A percentile compares a stretch with the other conserved stretches of the same genome.
Conservation (phyloP, 2,797 vertebrate species). For the Clarias laeviceps region DNA sequence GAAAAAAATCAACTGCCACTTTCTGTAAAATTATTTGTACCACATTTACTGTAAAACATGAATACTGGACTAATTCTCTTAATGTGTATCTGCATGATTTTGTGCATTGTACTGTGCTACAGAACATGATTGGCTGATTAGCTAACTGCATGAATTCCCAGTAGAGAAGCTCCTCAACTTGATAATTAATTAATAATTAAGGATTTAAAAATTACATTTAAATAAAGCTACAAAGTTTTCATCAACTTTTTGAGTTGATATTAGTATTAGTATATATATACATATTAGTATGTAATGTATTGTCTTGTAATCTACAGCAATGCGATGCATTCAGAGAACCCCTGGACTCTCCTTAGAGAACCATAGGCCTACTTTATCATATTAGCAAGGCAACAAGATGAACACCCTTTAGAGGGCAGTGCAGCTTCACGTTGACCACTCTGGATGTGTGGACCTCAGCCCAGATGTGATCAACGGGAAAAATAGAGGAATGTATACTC, state of each 20-base stretch:
- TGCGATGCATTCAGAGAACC: not conserved
- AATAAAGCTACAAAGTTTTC: not conserved
- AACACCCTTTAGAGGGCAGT: constrained; percentile 73
- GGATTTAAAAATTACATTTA: not conserved
- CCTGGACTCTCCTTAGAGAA: not conserved
- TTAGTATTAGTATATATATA: no score
- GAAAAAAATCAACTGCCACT: not conserved
- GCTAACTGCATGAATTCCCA: no score
- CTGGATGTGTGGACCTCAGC: constrained; percentile 58
- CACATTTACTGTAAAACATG: not conserved
- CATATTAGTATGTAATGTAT: not conserved
- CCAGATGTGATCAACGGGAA: constrained; percentile 71
- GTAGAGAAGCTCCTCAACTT: no score
- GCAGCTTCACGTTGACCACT: constrained; percentile 65
- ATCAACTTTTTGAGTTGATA: not conserved
- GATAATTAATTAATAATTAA: not conserved
- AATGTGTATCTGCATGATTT: not conserved
- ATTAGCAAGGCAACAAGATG: constrained; percentile 45
- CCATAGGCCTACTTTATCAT: not conserved
- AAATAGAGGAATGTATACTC: constrained; percentile 54
- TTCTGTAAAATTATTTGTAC: no score
- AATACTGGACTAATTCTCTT: not conserved
- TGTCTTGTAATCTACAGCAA: not conserved
- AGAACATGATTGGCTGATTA: no score
- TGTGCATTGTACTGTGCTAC: not conserved